Base-by-base conservation (phyloP, 1,140 invertebrate species). In the Leguminivora glycinivorella region DNA sequence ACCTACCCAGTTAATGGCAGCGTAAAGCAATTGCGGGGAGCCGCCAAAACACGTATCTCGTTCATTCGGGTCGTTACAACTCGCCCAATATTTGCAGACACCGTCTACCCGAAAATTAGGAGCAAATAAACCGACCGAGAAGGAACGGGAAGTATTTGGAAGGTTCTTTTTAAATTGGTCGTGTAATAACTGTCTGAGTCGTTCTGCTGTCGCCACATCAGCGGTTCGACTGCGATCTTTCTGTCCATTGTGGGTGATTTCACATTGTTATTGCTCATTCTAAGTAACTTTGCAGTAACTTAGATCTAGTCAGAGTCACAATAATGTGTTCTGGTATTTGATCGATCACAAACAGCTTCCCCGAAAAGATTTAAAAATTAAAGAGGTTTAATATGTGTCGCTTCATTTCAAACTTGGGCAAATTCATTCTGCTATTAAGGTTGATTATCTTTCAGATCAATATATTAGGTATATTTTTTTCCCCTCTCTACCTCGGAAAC, bases 21-120 rank as follows among this genome's bases (percentile, higher is more conserved):
- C 83, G 81, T 78, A 83, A 84, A 85, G 79, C 83, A 85, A 86
- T 89, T 86, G 83, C 60, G 79, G 78, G 78, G 72, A 80, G 79
- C 83, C 83, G 83, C 85, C 85, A 88, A 85, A 87, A 88, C 87
- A 89, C 87, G 87, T 89, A 87, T 72, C 82, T 81, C 85, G 82
- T 85, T 87, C 84, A 87, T 87, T 85, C 73, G 73, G 69, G 74
- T 84, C 82, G 82, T 87, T 87, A 85, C 72, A 80, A 74, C 40
- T 69, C 34, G 56, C 40, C 85, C 87, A 83, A 72, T 70, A 58
- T 80, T 67, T 56, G 69, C 58, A 73, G 84, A 81, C 72, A 81
- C 77, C 70, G 72, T 47, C 72, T 69, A 70, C 68, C 73, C 58
- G 56, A 70, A 7, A 58, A 70, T 68, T 58, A 56, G 56, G 66